Conservation (phyloP, 2,113 vertebrate genomes). For the Pantherophis guttatus region DNA sequence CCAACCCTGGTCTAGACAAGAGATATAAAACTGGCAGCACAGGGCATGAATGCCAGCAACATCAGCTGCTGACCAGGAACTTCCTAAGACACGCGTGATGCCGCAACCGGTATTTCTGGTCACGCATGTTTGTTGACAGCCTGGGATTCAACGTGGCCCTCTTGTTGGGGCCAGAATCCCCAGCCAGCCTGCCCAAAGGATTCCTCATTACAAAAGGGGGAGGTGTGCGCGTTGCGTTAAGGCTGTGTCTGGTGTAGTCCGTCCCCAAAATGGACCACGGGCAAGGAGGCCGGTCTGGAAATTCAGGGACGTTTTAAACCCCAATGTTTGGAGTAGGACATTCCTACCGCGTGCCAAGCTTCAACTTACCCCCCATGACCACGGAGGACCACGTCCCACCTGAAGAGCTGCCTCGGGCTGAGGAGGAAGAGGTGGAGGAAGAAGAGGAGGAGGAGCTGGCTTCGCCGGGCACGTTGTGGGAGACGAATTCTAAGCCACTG, state of each 20-base stretch:
- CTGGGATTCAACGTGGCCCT: not conserved
- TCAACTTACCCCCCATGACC: slow-evolving; percentile 89
- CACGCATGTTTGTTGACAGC: not conserved
- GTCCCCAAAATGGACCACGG: not conserved
- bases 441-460: slow-evolving; percentile 72
- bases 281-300: slow-evolving; percentile 15
- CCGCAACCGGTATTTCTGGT: not conserved
- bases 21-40: not conserved
- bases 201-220: not conserved
- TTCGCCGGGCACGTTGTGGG: slow-evolving; percentile 86
- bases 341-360: slow-evolving; percentile 52
- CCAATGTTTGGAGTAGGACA: slow-evolving; percentile 37
- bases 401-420: slow-evolving; percentile 86
- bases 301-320: slow-evolving; percentile 26
- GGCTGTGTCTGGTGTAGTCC: no score
- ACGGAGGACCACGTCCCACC: slow-evolving; percentile 98
- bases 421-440: slow-evolving; percentile 63
- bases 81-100: slow-evolving; percentile 14
- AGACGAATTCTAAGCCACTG: slow-evolving; percentile 87
- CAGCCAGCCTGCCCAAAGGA: not conserved
- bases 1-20: not conserved
- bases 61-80: slow-evolving; percentile 35
- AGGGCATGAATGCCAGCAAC: not conserved
- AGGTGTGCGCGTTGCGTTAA: not conserved
- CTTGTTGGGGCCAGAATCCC: not conserved